These are phyloP conservation scores for Microplitis deprimator DNA, from an alignment of 2,888 invertebrate genomes.

Conservation along the genomic window DNA sequence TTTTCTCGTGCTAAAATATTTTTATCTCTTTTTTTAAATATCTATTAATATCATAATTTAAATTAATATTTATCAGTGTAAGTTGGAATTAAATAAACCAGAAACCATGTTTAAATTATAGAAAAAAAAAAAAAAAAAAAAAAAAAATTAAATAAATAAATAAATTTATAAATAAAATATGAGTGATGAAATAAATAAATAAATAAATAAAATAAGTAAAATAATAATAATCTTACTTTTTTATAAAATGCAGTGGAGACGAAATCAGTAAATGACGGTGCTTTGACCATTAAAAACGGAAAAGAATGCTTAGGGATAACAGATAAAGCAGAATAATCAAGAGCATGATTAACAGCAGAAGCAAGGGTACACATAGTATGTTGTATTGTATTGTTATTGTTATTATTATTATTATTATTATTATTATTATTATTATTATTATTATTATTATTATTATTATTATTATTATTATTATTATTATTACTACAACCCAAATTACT, in stretches of 20 bases:
- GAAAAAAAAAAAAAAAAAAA: constrained; percentile 32
- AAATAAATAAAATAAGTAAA: constrained; percentile 28
- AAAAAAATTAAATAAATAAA: constrained; percentile 18
- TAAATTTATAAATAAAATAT: background rate
- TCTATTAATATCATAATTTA: background rate
- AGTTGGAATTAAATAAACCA: background rate
- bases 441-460: background rate
- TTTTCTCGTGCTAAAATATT: constrained; percentile 83
- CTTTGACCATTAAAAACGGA: constrained; percentile 22
- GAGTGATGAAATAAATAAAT: background rate
- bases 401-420: background rate
- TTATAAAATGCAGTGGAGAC: constrained; percentile 27
- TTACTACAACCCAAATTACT: constrained; percentile 16
- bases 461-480: background rate
- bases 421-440: background rate
- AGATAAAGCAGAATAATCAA: constrained; percentile 28
- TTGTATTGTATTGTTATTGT: background rate
- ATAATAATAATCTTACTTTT: constrained; percentile 40
- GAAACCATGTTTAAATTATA: constrained; percentile 10
- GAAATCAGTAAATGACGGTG: constrained; percentile 26
- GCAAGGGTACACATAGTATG: constrained; percentile 27
- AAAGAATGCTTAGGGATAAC: constrained; percentile 24
- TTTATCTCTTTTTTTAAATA: constrained; percentile 13
- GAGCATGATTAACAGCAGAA: constrained; percentile 32
- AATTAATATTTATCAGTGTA: background rate